Evolutionary conservation across 2,888 invertebrate species (phyloP), one percentile per base, ranked within the genome.

Genomic region (Hirtodrosophila confusa): DNA sequence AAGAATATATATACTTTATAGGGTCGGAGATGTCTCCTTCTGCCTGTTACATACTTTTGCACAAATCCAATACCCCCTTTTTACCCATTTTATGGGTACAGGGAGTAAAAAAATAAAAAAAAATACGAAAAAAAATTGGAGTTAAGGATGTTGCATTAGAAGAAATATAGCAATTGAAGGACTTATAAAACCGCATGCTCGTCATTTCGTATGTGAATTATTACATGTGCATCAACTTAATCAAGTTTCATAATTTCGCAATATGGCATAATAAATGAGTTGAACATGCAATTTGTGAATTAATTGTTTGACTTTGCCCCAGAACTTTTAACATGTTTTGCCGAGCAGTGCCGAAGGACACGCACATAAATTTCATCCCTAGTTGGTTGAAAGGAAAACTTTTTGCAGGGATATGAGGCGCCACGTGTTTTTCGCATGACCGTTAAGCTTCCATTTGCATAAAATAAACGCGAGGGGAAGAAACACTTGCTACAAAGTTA

Each of bases 201-300:
- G 24, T 33, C 37, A 27, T 31, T 11, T 3, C 11, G 36, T 33
- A 33, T 33, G 33, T 55, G n/a, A 56, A 33, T 69, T 37, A 51
- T 53, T 24, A 17, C 37, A 50, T 37, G 29, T 60, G 43, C 44
- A 58, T 35, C 3, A 55, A 54, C 27, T 67, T 37, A 27, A 44
- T 43, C 11, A 53, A 31, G 29, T 24, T 11, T 7, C 9, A 6
- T 9, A 40, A 50, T 37, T 56, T 66, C 23, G 5, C 36, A 51
- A 43, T 41, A 36, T 40, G 0, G 7, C n/a, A 49, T 56, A 41
- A 62, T 58, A 43, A 57, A 47, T 50, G 36, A 48, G 11, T 29
- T 47, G 3, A 56, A 33, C 68, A 77, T 60, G 78, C 77, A 77
- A 64, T 57, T 53, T 57, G 29, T 17, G 66, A 55, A 74, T 75